Evolutionary conservation across 2,888 invertebrate genomes (phyloP).

Genomic region (Eupithecia subfuscata): DNA sequence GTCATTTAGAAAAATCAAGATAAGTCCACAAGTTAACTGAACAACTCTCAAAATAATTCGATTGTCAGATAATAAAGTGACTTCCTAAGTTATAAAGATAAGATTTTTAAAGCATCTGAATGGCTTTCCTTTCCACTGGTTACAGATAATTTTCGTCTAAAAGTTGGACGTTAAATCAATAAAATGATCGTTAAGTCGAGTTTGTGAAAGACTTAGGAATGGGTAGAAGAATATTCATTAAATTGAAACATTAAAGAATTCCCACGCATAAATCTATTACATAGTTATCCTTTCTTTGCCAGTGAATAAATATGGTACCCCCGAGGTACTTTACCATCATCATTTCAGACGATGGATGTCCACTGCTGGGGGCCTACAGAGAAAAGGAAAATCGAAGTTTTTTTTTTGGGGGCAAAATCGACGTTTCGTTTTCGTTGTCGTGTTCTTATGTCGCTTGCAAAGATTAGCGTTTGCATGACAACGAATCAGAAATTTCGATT

Average conservation of each 20-base stretch:
- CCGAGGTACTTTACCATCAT: too few relatives aligned
- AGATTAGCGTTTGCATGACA: too few relatives aligned
- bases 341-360: too few relatives aligned
- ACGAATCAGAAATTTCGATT: too few relatives aligned
- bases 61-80: conserved; percentile 38
- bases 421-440: too few relatives aligned
- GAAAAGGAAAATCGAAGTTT: too few relatives aligned
- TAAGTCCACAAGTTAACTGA: conserved; percentile 25
- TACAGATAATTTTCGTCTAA: conserved; percentile 23
- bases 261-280: too few relatives aligned
- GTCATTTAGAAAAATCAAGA: conserved; percentile 20
- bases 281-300: too few relatives aligned
- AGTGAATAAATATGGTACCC: too few relatives aligned
- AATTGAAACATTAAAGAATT: not conserved
- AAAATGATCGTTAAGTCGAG: not conserved
- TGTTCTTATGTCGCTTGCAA: too few relatives aligned
- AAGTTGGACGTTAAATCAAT: conserved; percentile 14
- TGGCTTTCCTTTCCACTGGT: conserved; percentile 30
- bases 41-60: conserved; percentile 40
- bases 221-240: not conserved
- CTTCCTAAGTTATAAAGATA: conserved; percentile 33
- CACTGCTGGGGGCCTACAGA: too few relatives aligned
- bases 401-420: too few relatives aligned
- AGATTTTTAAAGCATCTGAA: conserved; percentile 32
- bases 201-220: not conserved